A percentile compares a stretch with the other conserved stretches of the same genome.
Conservation (phyloP, 2,888 invertebrate species). For the Noctua pronuba region DNA sequence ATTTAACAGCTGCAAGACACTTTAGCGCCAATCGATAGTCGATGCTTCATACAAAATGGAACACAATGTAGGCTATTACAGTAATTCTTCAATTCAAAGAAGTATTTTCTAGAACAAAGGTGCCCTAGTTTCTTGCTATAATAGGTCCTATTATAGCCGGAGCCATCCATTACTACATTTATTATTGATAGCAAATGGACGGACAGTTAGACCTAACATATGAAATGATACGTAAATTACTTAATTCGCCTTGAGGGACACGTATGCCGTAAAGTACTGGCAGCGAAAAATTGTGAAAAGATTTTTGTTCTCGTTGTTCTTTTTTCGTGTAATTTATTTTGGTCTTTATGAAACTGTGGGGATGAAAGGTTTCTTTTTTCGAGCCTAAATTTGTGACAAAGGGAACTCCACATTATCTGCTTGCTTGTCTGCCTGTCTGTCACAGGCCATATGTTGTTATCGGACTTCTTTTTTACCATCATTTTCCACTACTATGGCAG, state of each 20-base stretch:
- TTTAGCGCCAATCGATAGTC: slow-evolving; percentile 23
- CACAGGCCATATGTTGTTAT: not conserved
- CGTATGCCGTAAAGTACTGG: slow-evolving; percentile 22
- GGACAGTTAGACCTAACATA: slow-evolving; percentile 12
- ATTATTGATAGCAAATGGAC: slow-evolving; percentile 46
- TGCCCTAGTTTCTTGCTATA: slow-evolving; percentile 38
- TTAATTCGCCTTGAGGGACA: slow-evolving; percentile 35
- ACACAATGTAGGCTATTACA: slow-evolving; percentile 20
- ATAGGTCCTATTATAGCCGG: slow-evolving; percentile 41
- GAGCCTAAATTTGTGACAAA: not conserved
- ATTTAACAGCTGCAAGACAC: slow-evolving; percentile 21
- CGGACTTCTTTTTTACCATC: not conserved
- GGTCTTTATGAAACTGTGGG: no score
- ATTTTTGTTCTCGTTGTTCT: not conserved
- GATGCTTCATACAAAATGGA: slow-evolving; percentile 36
- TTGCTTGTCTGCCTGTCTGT: not conserved
- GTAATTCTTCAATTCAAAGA: slow-evolving; percentile 24
- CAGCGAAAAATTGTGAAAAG: not conserved
- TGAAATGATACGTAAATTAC: slow-evolving; percentile 48
- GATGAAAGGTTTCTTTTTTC: not conserved
- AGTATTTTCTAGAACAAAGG: slow-evolving; percentile 54
- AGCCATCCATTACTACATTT: slow-evolving; percentile 45
- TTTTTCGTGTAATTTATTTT: not conserved
- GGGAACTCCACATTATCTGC: not conserved
- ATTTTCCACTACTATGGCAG: not conserved